Evolutionary conservation across 2,113 vertebrate species (phyloP).

Genomic region (Synodontis membranacea): DNA sequence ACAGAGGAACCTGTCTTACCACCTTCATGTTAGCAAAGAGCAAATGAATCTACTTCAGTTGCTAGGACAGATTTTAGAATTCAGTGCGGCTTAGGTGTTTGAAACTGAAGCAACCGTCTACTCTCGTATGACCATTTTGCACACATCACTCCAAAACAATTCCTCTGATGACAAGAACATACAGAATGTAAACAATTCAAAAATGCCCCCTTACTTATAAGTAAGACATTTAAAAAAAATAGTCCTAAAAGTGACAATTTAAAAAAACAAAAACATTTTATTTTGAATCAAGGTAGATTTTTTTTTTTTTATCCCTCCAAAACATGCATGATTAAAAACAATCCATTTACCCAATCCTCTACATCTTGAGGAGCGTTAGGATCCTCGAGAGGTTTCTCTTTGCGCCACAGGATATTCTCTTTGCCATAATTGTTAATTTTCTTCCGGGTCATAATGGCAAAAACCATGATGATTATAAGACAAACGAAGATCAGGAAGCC

Average conservation of each 20-base stretch:
- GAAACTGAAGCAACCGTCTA: neutral
- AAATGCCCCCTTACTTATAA: neutral
- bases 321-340: neutral
- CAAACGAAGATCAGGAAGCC: conserved; percentile 79
- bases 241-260: neutral
- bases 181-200: neutral
- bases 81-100: neutral
- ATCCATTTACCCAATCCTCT: conserved; percentile 83
- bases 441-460: conserved; percentile 82
- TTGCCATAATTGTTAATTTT: conserved; percentile 81
- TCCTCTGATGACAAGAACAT: neutral
- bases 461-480: conserved; percentile 84
- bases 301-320: neutral
- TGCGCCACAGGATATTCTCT: conserved; percentile 83
- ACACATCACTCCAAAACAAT: neutral
- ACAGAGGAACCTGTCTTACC: conserved; percentile 58
- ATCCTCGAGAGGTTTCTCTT: conserved; percentile 65
- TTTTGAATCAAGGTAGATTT: neutral
- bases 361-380: conserved; percentile 73
- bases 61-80: neutral
- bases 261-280: neutral
- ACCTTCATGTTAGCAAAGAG: conserved; percentile 22
- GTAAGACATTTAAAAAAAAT: neutral
- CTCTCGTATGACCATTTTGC: neutral
- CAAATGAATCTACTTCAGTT: neutral